These are phyloP conservation scores for Lysandra coridon DNA, from an alignment of 2,888 invertebrate species.

Conservation along the genomic window DNA sequence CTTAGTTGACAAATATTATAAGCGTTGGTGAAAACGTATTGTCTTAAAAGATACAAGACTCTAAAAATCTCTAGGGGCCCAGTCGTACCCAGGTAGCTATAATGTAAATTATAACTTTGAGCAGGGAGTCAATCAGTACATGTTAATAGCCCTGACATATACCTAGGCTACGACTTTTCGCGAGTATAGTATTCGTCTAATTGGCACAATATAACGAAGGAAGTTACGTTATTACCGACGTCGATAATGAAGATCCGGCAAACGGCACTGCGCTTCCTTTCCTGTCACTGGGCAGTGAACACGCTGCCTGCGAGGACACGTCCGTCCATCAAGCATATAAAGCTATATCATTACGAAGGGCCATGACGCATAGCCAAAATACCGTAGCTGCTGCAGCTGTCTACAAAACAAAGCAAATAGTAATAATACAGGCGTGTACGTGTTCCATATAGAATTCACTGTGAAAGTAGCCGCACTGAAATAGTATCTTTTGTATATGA, in stretches of 20 bases:
- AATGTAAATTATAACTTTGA: background rate
- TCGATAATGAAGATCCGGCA: conserved; percentile 28
- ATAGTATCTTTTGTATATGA: too few species aligned
- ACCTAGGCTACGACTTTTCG: background rate
- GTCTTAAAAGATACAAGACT: too few species aligned
- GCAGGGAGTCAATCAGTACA: background rate
- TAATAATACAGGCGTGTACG: too few species aligned
- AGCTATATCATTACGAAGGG: background rate
- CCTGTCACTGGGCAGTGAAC: conserved; percentile 25
- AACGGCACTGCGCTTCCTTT: conserved; percentile 29
- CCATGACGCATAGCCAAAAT: background rate
- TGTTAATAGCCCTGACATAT: background rate
- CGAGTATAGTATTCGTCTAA: conserved; percentile 2
- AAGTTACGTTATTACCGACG: conserved; percentile 29
- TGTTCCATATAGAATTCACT: too few species aligned
- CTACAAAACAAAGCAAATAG: too few species aligned
- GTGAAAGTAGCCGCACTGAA: too few species aligned
- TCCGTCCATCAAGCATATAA: background rate
- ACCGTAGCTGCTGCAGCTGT: background rate
- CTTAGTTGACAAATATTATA: too few species aligned
- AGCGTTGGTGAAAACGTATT: too few species aligned
- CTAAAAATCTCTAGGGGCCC: too few species aligned
- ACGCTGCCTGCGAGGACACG: background rate
- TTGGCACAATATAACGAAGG: conserved; percentile 5
- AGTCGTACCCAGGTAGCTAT: background rate